phyloP scores from a whole-genome alignment of 2,797 vertebrate genomes.

The Hoplostethus atlanticus region DNA sequence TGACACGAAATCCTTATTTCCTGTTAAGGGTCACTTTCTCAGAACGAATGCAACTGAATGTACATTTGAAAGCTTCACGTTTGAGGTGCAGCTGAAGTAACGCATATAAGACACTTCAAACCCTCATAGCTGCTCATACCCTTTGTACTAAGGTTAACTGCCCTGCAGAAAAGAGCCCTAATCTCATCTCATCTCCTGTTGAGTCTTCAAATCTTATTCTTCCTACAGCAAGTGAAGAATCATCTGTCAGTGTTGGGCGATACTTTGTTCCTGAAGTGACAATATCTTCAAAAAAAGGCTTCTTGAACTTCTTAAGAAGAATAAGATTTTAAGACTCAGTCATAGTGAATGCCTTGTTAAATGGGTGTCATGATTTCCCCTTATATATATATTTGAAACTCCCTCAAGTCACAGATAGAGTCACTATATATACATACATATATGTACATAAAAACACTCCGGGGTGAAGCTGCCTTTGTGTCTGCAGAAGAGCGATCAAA shows the following conservation, averaged over 20 bases:
- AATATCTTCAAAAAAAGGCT: constrained; percentile 7
- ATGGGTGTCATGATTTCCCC: constrained; percentile 2
- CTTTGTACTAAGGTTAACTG: background rate
- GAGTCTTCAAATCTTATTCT: no score
- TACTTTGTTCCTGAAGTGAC: background rate
- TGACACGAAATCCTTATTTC: no score
- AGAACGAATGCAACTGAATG: background rate
- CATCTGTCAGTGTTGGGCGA: no score
- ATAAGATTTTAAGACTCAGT: constrained; percentile 3
- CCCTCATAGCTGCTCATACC: background rate
- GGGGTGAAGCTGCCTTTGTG: constrained; percentile 39
- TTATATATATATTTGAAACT: constrained; percentile 4
- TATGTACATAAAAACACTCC: constrained; percentile 16
- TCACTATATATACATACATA: background rate
- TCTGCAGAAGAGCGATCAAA: background rate
- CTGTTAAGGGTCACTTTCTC: no score
- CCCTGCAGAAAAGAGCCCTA: no score
- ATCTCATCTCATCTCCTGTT: no score
- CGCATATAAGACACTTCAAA: no score
- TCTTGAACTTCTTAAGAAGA: background rate
- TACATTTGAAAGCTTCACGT: no score
- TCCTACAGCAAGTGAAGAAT: no score
- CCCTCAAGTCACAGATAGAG: constrained; percentile 7
- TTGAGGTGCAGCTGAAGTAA: no score
- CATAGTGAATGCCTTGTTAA: background rate